These are phyloP conservation scores for Leptoteleia sp. DNA, from an alignment of 1,140 invertebrate species.

Conservation along the genomic window DNA sequence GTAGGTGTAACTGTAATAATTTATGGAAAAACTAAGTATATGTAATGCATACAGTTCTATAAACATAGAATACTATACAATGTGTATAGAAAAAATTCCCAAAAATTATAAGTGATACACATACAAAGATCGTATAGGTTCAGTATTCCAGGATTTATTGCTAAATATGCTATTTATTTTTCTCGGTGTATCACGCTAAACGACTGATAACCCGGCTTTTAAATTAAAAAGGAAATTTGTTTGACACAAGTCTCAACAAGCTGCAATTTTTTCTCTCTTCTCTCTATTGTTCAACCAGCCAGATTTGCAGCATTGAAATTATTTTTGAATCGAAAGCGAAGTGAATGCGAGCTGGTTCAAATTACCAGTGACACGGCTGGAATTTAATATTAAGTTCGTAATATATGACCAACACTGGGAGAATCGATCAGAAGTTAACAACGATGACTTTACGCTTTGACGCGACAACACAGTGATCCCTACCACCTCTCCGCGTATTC, in stretches of 20 bases:
- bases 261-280: constrained; percentile 12
- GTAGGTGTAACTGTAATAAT: too few relatives aligned
- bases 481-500: constrained; percentile 35
- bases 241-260: constrained; percentile 12
- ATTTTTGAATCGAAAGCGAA: constrained; percentile 40
- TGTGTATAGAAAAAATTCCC: too few relatives aligned
- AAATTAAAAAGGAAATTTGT: constrained; percentile 14
- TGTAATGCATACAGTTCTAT: too few relatives aligned
- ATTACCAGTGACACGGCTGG: constrained; percentile 70
- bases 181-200: too few relatives aligned
- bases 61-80: too few relatives aligned
- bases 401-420: constrained; percentile 68
- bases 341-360: constrained; percentile 62
- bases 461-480: constrained; percentile 66
- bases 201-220: too few relatives aligned
- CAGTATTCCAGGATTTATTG: too few relatives aligned
- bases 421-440: constrained; percentile 78
- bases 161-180: too few relatives aligned
- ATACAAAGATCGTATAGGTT: too few relatives aligned
- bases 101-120: too few relatives aligned
- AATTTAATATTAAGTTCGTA: constrained; percentile 75
- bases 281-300: too few relatives aligned
- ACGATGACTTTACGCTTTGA: constrained; percentile 75
- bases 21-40: too few relatives aligned
- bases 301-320: constrained; percentile 18